phyloP scores from a whole-genome alignment of 2,797 vertebrate genomes.

The Epinephelus awoara region DNA sequence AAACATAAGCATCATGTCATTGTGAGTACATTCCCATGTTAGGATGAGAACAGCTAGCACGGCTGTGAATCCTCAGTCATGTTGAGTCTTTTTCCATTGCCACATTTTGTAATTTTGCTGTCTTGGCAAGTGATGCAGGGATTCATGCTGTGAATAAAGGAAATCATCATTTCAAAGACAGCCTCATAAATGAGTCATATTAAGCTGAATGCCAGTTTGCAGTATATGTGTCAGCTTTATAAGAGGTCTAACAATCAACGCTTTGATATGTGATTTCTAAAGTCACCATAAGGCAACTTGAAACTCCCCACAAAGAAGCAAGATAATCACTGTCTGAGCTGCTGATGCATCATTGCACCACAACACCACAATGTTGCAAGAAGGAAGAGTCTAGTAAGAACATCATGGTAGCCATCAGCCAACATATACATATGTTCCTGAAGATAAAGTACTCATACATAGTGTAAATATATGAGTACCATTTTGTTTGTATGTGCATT shows the following conservation, averaged over 20 bases:
- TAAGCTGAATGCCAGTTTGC: slow-evolving; percentile 26
- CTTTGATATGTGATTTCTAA: neutral
- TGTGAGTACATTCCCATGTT: neutral
- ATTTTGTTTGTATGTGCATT: neutral
- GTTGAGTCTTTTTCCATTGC: slow-evolving; percentile 10
- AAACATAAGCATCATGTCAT: slow-evolving; percentile 1
- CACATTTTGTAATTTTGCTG: slow-evolving; percentile 16
- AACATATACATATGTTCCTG: neutral
- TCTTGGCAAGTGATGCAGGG: slow-evolving; percentile 47
- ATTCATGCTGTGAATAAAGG: slow-evolving; percentile 25
- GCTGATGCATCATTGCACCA: neutral
- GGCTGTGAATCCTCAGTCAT: neutral
- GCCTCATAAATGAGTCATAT: slow-evolving; percentile 46
- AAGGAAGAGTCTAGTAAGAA: too few relatives aligned
- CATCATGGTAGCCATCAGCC: neutral
- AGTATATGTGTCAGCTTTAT: slow-evolving; percentile 14
- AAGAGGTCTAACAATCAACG: neutral
- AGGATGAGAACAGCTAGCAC: slow-evolving; percentile 1
- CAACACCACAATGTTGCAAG: neutral
- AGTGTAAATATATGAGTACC: neutral
- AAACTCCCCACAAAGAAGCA: neutral
- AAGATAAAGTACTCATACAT: slow-evolving; percentile 4
- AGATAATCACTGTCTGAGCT: neutral
- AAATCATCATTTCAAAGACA: slow-evolving; percentile 37
- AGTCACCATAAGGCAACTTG: neutral